Conservation (phyloP, 2,888 invertebrate species). For the Phymatocera aterrima region DNA sequence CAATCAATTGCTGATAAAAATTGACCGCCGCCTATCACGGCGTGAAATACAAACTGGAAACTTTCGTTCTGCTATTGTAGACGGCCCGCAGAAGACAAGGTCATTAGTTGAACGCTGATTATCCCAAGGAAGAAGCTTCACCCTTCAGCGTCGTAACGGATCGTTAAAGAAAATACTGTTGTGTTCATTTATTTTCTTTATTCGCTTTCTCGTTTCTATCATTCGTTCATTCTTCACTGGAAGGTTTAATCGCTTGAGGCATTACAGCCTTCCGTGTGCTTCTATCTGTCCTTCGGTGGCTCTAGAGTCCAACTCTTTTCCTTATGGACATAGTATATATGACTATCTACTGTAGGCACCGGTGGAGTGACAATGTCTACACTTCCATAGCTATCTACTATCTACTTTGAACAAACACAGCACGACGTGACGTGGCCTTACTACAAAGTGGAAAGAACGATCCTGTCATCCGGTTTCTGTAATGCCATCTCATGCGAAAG, state of each 20-base stretch:
- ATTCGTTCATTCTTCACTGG: not conserved
- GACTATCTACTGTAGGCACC: not conserved
- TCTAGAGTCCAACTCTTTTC: not conserved
- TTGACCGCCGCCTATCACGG: not conserved
- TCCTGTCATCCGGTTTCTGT: constrained; percentile 15
- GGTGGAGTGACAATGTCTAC: constrained; percentile 10
- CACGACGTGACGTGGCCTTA: not conserved
- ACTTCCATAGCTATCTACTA: not conserved
- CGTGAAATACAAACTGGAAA: not conserved
- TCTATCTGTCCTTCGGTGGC: not conserved
- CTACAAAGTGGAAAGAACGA: not conserved
- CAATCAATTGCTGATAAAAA: not conserved
- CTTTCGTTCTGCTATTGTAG: not conserved
- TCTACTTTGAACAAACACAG: constrained; percentile 5
- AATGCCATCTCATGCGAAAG: not conserved
- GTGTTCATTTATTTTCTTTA: constrained; percentile 18
- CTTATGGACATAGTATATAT: not conserved
- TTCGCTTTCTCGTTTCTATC: constrained; percentile 4
- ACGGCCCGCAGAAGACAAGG: not conserved
- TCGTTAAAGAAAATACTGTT: constrained; percentile 21
- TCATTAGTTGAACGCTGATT: constrained; percentile 35
- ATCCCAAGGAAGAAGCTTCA: constrained; percentile 16
- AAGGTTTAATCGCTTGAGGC: constrained; percentile 35
- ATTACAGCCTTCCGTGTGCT: not conserved
- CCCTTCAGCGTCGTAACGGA: not conserved